Percentiles rank a stretch among this genome's conserved stretches.
phyloP scores from a whole-genome alignment of 1,140 invertebrate species.

The Heliconius congener region DNA sequence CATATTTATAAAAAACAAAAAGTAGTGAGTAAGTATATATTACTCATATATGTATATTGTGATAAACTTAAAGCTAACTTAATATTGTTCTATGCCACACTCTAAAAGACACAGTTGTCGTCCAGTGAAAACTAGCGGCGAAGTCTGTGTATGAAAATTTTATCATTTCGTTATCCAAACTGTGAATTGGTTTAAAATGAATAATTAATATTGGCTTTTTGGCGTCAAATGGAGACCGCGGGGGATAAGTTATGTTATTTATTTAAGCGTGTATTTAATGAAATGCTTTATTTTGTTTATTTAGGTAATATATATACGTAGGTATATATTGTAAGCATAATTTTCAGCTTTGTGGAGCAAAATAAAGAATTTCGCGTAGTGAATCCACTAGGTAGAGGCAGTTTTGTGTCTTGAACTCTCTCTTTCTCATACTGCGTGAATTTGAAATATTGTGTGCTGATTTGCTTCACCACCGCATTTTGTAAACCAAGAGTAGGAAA shows the following conservation, averaged over 20 bases:
- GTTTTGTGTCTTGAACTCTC: no score
- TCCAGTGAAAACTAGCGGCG: not conserved
- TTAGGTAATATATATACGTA: not conserved
- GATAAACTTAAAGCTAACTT: not conserved
- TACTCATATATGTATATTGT: no score
- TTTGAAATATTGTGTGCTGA: no score
- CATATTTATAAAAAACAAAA: no score
- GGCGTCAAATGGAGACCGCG: not conserved
- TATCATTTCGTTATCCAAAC: constrained; percentile 8
- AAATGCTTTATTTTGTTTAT: not conserved
- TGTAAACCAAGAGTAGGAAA: no score
- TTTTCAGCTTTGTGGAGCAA: not conserved
- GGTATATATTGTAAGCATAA: not conserved
- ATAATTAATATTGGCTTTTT: constrained; percentile 9
- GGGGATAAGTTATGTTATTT: constrained; percentile 1
- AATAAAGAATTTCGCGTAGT: no score
- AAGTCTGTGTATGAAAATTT: constrained; percentile 1
- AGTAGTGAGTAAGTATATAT: no score
- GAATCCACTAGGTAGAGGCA: no score
- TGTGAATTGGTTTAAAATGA: constrained; percentile 10
- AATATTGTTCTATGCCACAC: not conserved
- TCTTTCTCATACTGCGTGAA: no score
- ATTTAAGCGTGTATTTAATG: not conserved
- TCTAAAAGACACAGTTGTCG: not conserved
- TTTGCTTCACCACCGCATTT: no score